Percentiles rank a stretch among this genome's conserved stretches.
These are phyloP conservation scores for Operophtera brumata DNA, from an alignment of 2,888 invertebrate species.

Conservation along the genomic window DNA sequence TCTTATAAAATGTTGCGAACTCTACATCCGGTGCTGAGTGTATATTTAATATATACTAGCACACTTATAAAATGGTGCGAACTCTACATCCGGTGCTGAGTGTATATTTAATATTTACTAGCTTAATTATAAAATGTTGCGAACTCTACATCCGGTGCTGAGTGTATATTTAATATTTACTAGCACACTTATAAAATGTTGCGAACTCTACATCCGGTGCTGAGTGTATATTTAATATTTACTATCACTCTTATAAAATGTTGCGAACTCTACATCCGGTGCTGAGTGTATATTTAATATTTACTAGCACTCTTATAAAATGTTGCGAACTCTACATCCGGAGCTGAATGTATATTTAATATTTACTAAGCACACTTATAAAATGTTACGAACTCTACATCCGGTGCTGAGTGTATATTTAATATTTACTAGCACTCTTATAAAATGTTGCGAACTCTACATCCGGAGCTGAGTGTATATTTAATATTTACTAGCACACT, in stretches of 20 bases:
- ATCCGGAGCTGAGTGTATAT: neutral
- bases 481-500: constrained; percentile 6
- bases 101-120: constrained; percentile 1
- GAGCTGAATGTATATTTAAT: too few species aligned
- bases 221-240: constrained; percentile 1
- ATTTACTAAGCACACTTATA: constrained; percentile 8
- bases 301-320: constrained; percentile 7
- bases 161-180: constrained; percentile 2
- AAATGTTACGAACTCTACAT: constrained; percentile 8
- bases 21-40: neutral
- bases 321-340: constrained; percentile 5
- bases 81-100: neutral
- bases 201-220: neutral
- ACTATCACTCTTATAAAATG: constrained; percentile 5
- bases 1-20: constrained; percentile 5
- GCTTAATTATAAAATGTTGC: constrained; percentile 7
- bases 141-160: neutral
- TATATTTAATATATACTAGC: constrained; percentile 2
- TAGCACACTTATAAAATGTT: constrained; percentile 7
- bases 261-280: constrained; percentile 3
- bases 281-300: neutral
- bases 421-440: constrained; percentile 7
- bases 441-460: constrained; percentile 9
- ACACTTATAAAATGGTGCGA: constrained; percentile 6
- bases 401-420: too few species aligned